phyloP scores from a whole-genome alignment of 2,888 invertebrate genomes.

The Eugnorisma glareosa region DNA sequence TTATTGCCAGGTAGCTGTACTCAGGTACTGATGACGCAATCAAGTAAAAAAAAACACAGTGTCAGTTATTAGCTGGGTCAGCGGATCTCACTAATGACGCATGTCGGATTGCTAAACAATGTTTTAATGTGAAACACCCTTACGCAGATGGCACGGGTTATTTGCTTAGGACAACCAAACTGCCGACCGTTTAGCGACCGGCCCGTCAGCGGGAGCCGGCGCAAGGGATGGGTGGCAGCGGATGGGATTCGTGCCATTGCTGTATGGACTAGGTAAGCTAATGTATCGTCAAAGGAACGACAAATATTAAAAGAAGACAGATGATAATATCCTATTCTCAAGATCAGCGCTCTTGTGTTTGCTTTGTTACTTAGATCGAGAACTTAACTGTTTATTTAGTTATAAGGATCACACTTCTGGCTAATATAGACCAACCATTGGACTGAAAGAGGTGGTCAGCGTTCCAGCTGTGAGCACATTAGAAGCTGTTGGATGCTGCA shows the following conservation, averaged over 20 bases:
- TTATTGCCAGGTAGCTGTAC: background rate
- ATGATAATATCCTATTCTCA: background rate
- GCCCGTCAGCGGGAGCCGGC: conserved; percentile 68
- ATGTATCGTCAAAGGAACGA: background rate
- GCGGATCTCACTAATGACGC: conserved; percentile 85
- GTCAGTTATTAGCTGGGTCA: conserved; percentile 78
- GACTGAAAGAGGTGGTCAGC: background rate
- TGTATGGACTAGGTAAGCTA: background rate
- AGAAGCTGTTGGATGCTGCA: background rate
- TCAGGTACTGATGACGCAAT: conserved; percentile 68
- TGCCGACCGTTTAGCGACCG: conserved; percentile 87
- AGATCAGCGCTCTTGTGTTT: background rate
- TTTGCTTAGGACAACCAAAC: conserved; percentile 90
- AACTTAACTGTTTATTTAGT: background rate
- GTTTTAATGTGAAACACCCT: conserved; percentile 88
- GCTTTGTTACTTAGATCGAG: background rate
- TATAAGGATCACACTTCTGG: background rate
- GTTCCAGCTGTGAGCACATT: background rate
- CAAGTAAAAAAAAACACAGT: conserved; percentile 80
- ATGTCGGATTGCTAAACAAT: conserved; percentile 87
- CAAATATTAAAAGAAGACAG: background rate
- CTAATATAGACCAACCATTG: background rate
- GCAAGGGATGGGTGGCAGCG: conserved; percentile 44
- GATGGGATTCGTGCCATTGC: background rate
- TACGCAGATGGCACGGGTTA: conserved; percentile 85